These are phyloP conservation scores for Drosophila prosaltans DNA, from an alignment of 1,140 invertebrate species.

Conservation along the genomic window DNA sequence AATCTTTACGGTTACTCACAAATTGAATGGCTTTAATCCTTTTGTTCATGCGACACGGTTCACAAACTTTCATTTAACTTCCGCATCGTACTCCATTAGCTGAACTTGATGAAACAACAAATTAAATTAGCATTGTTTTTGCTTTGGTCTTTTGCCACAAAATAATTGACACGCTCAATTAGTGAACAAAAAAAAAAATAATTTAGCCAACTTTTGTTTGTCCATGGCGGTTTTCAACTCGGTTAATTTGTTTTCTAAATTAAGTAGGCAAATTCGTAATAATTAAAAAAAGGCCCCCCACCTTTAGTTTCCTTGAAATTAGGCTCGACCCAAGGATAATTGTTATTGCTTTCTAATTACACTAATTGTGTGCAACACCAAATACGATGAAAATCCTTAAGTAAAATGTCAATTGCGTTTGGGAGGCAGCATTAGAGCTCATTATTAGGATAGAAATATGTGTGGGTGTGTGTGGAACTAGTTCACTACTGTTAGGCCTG, in stretches of 20 bases:
- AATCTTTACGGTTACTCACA: background rate
- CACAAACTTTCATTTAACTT: constrained; percentile 13
- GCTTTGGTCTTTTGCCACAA: constrained; percentile 41
- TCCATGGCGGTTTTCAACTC: constrained; percentile 1
- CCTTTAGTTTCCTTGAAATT: constrained; percentile 37
- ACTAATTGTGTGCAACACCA: constrained; percentile 65
- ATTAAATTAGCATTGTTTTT: constrained; percentile 66
- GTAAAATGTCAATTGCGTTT: constrained; percentile 77
- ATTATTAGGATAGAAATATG: constrained; percentile 17
- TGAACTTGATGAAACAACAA: constrained; percentile 58
- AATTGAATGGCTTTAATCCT: constrained; percentile 1
- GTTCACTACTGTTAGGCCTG: constrained; percentile 41
- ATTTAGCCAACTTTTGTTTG: constrained; percentile 21
- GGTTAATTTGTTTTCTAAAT: constrained; percentile 62
- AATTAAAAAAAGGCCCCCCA: constrained; percentile 44
- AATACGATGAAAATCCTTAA: constrained; percentile 66
- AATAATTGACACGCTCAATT: constrained; percentile 65
- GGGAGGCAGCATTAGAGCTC: constrained; percentile 22
- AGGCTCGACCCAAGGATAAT: constrained; percentile 56
- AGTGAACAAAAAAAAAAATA: constrained; percentile 17
- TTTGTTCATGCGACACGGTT: constrained; percentile 4
- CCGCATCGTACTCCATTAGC: constrained; percentile 51
- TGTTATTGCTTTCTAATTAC: constrained; percentile 82
- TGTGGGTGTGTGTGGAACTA: constrained; percentile 36
- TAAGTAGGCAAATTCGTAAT: constrained; percentile 56